phyloP scores from a whole-genome alignment of 2,888 invertebrate species.

The Tinea trinotella region DNA sequence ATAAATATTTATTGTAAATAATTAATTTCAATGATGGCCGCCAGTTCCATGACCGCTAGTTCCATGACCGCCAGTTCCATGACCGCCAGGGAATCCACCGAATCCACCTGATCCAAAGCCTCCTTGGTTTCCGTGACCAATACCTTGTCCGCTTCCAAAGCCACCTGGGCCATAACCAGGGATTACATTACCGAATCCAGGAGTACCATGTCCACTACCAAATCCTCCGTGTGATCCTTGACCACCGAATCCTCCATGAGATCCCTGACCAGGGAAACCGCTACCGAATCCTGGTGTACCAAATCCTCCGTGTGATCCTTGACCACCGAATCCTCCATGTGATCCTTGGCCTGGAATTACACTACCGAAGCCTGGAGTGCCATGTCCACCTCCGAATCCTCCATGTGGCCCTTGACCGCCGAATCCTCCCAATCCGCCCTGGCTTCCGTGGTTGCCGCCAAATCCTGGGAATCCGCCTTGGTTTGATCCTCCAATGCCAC shows the following conservation, averaged over 20 bases:
- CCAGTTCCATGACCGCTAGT: background rate
- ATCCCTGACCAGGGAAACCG: background rate
- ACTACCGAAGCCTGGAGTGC: no score
- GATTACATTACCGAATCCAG: background rate
- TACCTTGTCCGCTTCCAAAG: background rate
- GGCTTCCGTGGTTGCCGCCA: constrained; percentile 20
- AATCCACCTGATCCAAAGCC: background rate
- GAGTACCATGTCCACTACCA: background rate
- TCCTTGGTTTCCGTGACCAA: background rate
- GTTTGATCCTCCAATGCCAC: constrained; percentile 21
- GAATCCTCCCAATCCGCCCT: constrained; percentile 20
- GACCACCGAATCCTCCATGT: background rate
- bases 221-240: constrained; percentile 2
- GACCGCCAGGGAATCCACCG: background rate
- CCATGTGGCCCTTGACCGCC: background rate
- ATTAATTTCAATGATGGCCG: background rate
- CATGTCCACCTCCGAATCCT: background rate
- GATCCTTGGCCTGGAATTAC: no score
- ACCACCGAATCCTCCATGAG: background rate
- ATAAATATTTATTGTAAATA: background rate
- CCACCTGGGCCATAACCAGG: background rate
- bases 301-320: background rate
- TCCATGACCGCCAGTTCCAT: background rate
- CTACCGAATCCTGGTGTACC: no score
- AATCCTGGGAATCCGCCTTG: constrained; percentile 22